phyloP scores from a whole-genome alignment of 1,140 invertebrate genomes.

The Nylanderia fulva region DNA sequence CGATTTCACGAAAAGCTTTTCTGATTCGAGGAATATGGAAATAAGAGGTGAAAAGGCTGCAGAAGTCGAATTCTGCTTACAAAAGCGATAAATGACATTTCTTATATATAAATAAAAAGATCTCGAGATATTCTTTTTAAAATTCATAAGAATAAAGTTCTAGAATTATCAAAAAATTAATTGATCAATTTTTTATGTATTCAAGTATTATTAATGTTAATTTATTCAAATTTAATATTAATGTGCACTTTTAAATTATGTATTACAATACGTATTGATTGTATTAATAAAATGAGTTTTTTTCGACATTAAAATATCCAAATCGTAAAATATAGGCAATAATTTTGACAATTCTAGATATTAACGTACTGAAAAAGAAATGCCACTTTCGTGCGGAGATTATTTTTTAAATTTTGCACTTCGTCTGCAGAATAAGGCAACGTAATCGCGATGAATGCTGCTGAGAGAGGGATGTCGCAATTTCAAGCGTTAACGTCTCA shows the following conservation, averaged over 20 bases:
- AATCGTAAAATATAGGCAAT: background rate
- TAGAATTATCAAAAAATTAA: constrained; percentile 18
- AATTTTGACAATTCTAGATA: background rate
- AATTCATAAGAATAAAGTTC: no score
- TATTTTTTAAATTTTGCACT: constrained; percentile 33
- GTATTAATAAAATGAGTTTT: background rate
- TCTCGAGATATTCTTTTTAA: no score
- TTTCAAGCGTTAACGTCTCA: constrained; percentile 29
- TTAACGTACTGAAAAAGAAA: constrained; percentile 16
- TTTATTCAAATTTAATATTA: background rate
- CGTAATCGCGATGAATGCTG: constrained; percentile 15
- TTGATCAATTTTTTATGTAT: no score
- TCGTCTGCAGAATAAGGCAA: background rate
- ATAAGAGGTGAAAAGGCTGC: background rate
- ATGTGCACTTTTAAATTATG: background rate
- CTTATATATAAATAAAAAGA: background rate
- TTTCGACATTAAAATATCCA: background rate
- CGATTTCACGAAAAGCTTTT: constrained; percentile 4
- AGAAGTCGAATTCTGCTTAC: background rate
- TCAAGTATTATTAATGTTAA: no score
- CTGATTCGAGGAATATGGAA: background rate
- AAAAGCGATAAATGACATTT: background rate
- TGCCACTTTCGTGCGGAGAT: background rate
- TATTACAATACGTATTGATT: background rate
- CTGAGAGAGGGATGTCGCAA: constrained; percentile 66